phyloP scores from a whole-genome alignment of 1,140 invertebrate genomes.

The Bombus consobrinus region DNA sequence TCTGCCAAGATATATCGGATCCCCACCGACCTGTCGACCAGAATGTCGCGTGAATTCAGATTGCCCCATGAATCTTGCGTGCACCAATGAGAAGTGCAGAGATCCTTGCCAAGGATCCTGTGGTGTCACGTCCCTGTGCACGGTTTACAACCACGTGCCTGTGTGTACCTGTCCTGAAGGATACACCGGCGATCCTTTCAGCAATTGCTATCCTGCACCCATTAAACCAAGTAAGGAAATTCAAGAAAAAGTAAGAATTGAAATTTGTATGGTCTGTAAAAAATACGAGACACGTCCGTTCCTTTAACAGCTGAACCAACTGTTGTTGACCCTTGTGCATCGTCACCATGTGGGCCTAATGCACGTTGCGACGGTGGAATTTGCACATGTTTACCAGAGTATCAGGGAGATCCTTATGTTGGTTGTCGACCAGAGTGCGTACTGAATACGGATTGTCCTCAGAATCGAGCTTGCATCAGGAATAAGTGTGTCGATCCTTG shows the following conservation, averaged over 20 bases:
- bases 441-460: slow-evolving; percentile 79
- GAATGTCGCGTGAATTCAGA: slow-evolving; percentile 89
- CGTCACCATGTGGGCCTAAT: slow-evolving; percentile 85
- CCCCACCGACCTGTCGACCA: slow-evolving; percentile 88
- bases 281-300: neutral
- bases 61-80: slow-evolving; percentile 86
- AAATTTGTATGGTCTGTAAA: neutral
- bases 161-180: slow-evolving; percentile 87
- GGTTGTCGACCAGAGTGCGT: slow-evolving; percentile 81
- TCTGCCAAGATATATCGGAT: slow-evolving; percentile 86
- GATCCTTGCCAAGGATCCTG: slow-evolving; percentile 90
- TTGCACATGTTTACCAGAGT: slow-evolving; percentile 83
- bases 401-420: slow-evolving; percentile 84
- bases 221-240: slow-evolving; percentile 67
- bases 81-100: slow-evolving; percentile 86
- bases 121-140: slow-evolving; percentile 87
- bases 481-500: slow-evolving; percentile 80
- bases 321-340: slow-evolving; percentile 79
- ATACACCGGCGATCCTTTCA: slow-evolving; percentile 89
- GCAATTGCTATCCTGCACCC: slow-evolving; percentile 83
- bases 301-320: slow-evolving; percentile 50
- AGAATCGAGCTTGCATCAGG: slow-evolving; percentile 78
- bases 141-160: slow-evolving; percentile 87
- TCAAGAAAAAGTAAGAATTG: neutral
- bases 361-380: slow-evolving; percentile 84